Percentiles rank a stretch among this genome's conserved stretches.
phyloP scores from a whole-genome alignment of 2,888 invertebrate genomes.

The Amphipyra berbera region DNA sequence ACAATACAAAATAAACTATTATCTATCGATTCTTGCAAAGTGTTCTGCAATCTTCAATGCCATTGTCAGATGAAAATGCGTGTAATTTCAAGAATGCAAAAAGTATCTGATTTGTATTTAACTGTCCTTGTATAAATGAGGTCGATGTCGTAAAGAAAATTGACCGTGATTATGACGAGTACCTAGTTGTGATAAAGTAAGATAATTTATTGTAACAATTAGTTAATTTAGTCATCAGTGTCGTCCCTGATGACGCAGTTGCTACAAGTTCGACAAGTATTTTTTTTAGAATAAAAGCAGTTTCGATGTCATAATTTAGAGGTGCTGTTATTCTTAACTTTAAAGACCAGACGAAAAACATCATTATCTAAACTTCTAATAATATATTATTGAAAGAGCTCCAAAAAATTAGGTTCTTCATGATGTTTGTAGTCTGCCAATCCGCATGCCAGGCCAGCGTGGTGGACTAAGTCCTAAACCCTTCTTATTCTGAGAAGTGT shows the following conservation, averaged over 20 bases:
- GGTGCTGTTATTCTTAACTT: no score
- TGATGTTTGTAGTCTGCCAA: no score
- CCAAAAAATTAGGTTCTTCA: no score
- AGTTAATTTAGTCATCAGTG: not conserved
- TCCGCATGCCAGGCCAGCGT: no score
- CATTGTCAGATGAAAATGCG: constrained; percentile 67
- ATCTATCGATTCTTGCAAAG: constrained; percentile 53
- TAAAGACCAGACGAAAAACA: no score
- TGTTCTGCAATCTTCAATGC: constrained; percentile 68
- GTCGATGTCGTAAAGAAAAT: constrained; percentile 51
- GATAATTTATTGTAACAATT: constrained; percentile 9
- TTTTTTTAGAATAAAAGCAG: no score
- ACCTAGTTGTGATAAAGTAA: constrained; percentile 31
- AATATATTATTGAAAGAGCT: no score
- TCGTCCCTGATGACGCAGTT: not conserved
- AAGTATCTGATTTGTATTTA: constrained; percentile 45
- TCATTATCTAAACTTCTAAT: no score
- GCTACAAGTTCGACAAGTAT: not conserved
- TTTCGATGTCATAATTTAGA: no score
- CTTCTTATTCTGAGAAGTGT: no score
- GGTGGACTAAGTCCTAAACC: no score
- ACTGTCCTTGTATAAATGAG: constrained; percentile 55
- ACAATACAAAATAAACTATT: constrained; percentile 54
- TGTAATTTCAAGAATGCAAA: constrained; percentile 58
- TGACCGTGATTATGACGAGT: constrained; percentile 40